phyloP scores from a whole-genome alignment of 2,888 invertebrate species.

The Rhyacophila evoluta region DNA sequence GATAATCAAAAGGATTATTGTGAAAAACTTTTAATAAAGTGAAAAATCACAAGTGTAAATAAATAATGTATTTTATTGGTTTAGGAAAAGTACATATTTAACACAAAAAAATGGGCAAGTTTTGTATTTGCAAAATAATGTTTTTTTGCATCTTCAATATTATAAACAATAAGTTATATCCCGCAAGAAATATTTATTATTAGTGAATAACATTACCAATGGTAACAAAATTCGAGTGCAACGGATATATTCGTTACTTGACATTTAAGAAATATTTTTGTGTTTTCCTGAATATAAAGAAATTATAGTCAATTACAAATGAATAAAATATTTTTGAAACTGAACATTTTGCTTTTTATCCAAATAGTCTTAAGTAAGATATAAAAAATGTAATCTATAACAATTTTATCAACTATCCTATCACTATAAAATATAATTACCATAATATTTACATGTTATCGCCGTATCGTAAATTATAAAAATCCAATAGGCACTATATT shows the following conservation, averaged over 20 bases:
- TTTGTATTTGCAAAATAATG: not conserved
- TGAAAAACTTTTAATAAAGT: too few relatives aligned
- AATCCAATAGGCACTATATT: conserved; percentile 13
- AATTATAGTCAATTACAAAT: not conserved
- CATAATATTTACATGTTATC: not conserved
- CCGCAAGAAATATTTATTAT: not conserved
- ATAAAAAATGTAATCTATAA: conserved; percentile 13
- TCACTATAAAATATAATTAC: conserved; percentile 4
- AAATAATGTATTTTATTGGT: conserved; percentile 42
- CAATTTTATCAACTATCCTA: conserved; percentile 1
- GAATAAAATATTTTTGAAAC: not conserved
- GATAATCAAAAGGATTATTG: not conserved
- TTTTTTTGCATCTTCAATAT: not conserved
- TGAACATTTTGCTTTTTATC: not conserved
- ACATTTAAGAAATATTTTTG: not conserved
- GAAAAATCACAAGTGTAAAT: conserved; percentile 10
- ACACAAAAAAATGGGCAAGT: conserved; percentile 31
- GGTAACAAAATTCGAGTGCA: not conserved
- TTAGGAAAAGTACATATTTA: conserved; percentile 20
- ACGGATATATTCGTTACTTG: not conserved
- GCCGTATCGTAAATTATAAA: conserved; percentile 2
- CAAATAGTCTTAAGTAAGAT: conserved; percentile 2
- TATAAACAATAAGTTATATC: not conserved
- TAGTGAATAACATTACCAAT: not conserved
- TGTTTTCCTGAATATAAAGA: not conserved